Evolutionary conservation across 2,113 vertebrate species (phyloP), one percentile per base, ranked within the genome.

Genomic region (Oncorhynchus masou): DNA sequence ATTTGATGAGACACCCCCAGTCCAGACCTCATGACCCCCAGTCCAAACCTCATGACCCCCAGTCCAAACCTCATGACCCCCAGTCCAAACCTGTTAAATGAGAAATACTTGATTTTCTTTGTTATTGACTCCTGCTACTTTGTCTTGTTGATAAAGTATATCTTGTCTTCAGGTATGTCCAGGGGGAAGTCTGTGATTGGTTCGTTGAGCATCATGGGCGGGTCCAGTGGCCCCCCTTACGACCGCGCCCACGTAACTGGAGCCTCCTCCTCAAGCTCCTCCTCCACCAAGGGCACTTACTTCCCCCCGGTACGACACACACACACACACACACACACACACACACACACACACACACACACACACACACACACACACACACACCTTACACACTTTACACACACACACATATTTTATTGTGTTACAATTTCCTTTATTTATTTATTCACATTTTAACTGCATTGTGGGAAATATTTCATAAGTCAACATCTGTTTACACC

Each of bases 211-310:
- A 97, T 99, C 81, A 98, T 98, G 97, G 97, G 95, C 5, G 96
- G 97, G 59, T 98, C 97, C 93, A 98, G 95, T 0, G 97, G 97
- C 0, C 97, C 96, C 0, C 97, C 96, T 1, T 99, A 99, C 7
- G 97, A 99, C 85, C 93, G 98, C 1, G 96, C 98, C 57, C 98
- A 99, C 13, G 96, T 99, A 66, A 99, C 98, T 0, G 98, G 98
- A 45, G 98, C 98, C 0, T 99, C 98, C 1, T 99, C 98, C 81
- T 51, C 49, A 51, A 99, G 97, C 89, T 99, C 97, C 89, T 99
- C 98, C 22, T 99, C 98, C 80, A 98, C 96, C 85, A 99, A 99
- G 91, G 98, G 97, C 84, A 95, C 96, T 34, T 98, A 97, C 88
- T 98, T 98, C 82, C 98, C 98, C 74, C 95, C 96, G 78, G 98